phyloP scores from a whole-genome alignment of 2,888 invertebrate genomes.

The Drosophila histrio region DNA sequence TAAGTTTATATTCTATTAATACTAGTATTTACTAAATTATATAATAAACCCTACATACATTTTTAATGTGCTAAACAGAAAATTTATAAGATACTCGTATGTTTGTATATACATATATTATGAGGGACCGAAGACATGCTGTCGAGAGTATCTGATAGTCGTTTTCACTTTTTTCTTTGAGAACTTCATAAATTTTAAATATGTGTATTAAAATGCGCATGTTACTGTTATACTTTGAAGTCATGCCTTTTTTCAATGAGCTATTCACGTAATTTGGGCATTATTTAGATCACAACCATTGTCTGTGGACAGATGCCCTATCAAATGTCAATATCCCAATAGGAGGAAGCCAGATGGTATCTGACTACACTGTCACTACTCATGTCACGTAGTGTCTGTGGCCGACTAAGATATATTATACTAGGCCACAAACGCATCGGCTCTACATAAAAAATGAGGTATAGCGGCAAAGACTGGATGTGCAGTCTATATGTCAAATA shows the following conservation, averaged over 20 bases:
- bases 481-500: constrained; percentile 72
- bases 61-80: too few relatives aligned
- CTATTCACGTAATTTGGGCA: background rate
- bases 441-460: constrained; percentile 57
- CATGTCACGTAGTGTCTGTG: constrained; percentile 41
- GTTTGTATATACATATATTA: background rate
- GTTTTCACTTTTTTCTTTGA: background rate
- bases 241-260: background rate
- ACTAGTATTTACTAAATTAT: too few relatives aligned
- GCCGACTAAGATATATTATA: constrained; percentile 72
- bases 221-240: background rate
- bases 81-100: too few relatives aligned
- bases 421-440: constrained; percentile 39
- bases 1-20: too few relatives aligned
- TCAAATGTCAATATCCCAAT: constrained; percentile 61
- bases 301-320: constrained; percentile 19
- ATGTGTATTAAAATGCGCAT: background rate
- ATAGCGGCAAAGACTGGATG: constrained; percentile 34
- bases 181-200: constrained; percentile 58
- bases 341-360: constrained; percentile 26
- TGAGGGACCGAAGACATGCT: too few relatives aligned
- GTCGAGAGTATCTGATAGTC: background rate
- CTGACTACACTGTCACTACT: constrained; percentile 16
- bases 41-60: too few relatives aligned
- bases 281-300: constrained; percentile 29